phyloP scores from a whole-genome alignment of 1,140 invertebrate genomes.

The Vanessa tameamea region DNA sequence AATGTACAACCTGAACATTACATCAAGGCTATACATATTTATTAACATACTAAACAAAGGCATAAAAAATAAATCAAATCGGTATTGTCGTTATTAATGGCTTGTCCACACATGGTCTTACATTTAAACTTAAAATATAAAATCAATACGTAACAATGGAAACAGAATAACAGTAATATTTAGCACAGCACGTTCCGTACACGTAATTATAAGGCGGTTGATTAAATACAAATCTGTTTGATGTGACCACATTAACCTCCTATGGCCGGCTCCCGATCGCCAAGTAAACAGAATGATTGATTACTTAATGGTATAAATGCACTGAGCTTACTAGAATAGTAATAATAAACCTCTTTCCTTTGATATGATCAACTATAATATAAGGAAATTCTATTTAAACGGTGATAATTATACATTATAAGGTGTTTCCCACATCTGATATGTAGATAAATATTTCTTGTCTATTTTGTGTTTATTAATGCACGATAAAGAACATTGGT shows the following conservation, averaged over 20 bases:
- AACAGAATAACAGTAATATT: constrained; percentile 14
- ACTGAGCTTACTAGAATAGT: constrained; percentile 10
- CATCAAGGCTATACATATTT: too few species aligned
- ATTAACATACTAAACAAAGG: too few species aligned
- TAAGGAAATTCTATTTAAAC: too few species aligned
- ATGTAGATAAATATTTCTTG: too few species aligned
- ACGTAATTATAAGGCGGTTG: constrained; percentile 21
- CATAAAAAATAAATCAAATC: too few species aligned
- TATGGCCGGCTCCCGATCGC: constrained; percentile 19
- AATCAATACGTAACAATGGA: constrained; percentile 16
- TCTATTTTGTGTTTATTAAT: too few species aligned
- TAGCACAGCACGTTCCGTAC: not conserved
- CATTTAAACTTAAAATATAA: not conserved
- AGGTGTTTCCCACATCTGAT: too few species aligned
- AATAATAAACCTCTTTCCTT: not conserved
- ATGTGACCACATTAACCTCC: constrained; percentile 28
- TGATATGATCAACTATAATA: constrained; percentile 15
- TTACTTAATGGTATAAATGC: constrained; percentile 19
- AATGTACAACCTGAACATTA: too few species aligned
- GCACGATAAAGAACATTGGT: too few species aligned
- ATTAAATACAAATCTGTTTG: constrained; percentile 38
- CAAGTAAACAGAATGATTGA: constrained; percentile 33
- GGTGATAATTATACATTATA: too few species aligned
- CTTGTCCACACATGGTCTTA: too few species aligned
- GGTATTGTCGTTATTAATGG: too few species aligned